Evolutionary conservation across 2,888 invertebrate species (phyloP).

Genomic region (Temnothorax ravouxi): DNA sequence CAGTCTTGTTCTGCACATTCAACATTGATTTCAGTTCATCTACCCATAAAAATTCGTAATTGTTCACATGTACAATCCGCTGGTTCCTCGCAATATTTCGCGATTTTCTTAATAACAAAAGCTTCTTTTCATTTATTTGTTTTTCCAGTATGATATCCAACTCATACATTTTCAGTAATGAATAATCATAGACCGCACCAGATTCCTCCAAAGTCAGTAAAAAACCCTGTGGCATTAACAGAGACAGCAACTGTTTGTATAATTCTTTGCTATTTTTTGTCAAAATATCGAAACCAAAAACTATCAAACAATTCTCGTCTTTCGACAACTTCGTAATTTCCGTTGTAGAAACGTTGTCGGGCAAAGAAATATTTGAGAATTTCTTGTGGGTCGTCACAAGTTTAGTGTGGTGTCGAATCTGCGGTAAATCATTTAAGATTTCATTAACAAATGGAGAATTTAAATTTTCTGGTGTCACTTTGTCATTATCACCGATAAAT

Average conservation of each 20-base stretch:
- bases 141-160: constrained; percentile 77
- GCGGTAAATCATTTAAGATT: constrained; percentile 90
- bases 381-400: constrained; percentile 81
- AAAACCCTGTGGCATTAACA: constrained; percentile 77
- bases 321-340: constrained; percentile 87
- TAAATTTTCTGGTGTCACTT: constrained; percentile 79
- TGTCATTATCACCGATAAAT: constrained; percentile 78
- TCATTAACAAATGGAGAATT: constrained; percentile 87
- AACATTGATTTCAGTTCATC: no score
- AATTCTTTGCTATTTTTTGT: constrained; percentile 72
- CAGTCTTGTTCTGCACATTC: no score
- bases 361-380: constrained; percentile 87
- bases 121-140: constrained; percentile 71
- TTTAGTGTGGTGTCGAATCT: constrained; percentile 90
- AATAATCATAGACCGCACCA: constrained; percentile 2
- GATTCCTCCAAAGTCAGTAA: constrained; percentile 74
- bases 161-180: constrained; percentile 31
- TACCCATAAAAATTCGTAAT: constrained; percentile 83
- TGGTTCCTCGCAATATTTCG: constrained; percentile 76
- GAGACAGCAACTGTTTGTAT: constrained; percentile 39
- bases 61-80: constrained; percentile 73
- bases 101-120: no score
- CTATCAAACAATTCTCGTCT: constrained; percentile 87
- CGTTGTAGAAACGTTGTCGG: constrained; percentile 85
- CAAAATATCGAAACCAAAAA: constrained; percentile 87